Base-by-base conservation (phyloP, 1,140 invertebrate species). In the Drosophila mojavensis region DNA sequence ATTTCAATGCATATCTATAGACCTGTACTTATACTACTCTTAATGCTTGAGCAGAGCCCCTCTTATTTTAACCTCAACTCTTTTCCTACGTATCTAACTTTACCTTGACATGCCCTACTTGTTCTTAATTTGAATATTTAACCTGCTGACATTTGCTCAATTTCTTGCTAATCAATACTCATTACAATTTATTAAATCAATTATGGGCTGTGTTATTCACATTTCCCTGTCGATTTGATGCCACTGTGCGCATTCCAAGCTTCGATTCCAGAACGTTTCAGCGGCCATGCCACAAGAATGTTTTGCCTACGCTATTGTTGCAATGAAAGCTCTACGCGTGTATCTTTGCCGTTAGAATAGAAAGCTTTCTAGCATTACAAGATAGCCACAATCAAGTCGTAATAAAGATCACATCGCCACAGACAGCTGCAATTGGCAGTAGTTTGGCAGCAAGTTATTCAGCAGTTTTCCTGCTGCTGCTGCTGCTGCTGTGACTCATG, bases 301-400 rank as follows among this genome's bases (percentile, higher is more conserved):
- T 65, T 63, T 64, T 66, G 10, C 33, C 33, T 7, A 1, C 1
- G 17, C 15, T 36, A 45, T 62, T 53, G 53, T 54, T 61, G 41
- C 17, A 9, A 1, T 24, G 36, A 56, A 65, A 73, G 43, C 43
- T 47, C 73, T 79, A 65, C 66, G 60, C 68, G 75, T 75, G 77
- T 71, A 72, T 61, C 67, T 60, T 64, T 66, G 81, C 77, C 77
- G 77, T 79, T 77, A 79, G 78, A 79, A 77, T 69, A 77, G 78
- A 79, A 79, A 79, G 75, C 78, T 69, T 59, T 75, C 59, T 45
- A 48, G 15, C 47, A 6, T 48, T 36, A 17, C 43, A 43, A 41
- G 36, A 45, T 17, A 41, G 20, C 17, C 17, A 43, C 6, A 24
- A 43, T n/a, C 41, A 13, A 43, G 36, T 4, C 26, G 10, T 2